These are phyloP conservation scores for Athene noctua DNA, from an alignment of 2,113 vertebrate species.

Conservation along the genomic window DNA sequence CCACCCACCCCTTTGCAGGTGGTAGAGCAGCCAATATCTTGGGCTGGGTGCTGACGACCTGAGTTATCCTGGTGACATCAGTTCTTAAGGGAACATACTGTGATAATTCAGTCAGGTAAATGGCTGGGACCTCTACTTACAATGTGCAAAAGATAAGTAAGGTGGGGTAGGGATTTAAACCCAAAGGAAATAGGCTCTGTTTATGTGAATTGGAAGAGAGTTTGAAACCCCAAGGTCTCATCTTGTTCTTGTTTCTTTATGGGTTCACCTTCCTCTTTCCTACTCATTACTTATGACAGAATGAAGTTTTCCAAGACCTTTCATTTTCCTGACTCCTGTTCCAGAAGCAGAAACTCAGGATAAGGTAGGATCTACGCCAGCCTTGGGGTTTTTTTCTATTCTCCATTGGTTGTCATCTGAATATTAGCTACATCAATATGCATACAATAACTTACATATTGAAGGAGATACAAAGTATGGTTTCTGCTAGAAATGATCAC, in stretches of 20 bases:
- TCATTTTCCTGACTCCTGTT: not conserved
- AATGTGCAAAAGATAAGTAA: not conserved
- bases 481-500: not conserved
- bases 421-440: not conserved
- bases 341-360: slow-evolving; percentile 10
- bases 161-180: not conserved
- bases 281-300: not conserved
- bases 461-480: not conserved
- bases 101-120: not conserved
- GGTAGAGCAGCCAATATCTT: not conserved
- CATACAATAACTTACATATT: not conserved
- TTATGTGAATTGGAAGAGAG: not conserved
- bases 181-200: not conserved
- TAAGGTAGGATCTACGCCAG: not conserved
- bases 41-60: not conserved
- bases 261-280: slow-evolving; percentile 6
- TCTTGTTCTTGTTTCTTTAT: slow-evolving; percentile 19
- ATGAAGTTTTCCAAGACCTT: not conserved
- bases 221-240: not conserved
- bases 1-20: not conserved
- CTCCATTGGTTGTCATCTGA: not conserved
- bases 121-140: not conserved
- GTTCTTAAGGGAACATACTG: not conserved
- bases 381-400: not conserved
- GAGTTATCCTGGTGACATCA: not conserved